These are phyloP conservation scores for Ophioninae sp. DNA, from an alignment of 2,888 invertebrate genomes.

Conservation along the genomic window DNA sequence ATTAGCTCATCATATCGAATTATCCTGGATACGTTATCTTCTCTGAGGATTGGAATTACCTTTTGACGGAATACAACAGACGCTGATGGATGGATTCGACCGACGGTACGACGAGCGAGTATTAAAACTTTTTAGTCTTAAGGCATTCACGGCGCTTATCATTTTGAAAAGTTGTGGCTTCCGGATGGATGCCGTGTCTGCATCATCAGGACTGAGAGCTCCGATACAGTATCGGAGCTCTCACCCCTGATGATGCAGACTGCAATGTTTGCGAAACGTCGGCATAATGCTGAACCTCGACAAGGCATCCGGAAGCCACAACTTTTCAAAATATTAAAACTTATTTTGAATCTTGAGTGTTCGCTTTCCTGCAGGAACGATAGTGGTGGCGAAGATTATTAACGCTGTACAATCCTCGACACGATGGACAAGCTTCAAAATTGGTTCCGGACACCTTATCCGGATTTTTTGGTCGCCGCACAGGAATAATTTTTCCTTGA, in stretches of 20 bases:
- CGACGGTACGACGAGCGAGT: slow-evolving; percentile 37
- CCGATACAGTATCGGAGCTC: background rate
- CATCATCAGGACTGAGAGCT: too few species aligned
- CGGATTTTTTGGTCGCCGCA: slow-evolving; percentile 58
- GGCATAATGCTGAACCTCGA: too few species aligned
- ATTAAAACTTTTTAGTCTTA: too few species aligned
- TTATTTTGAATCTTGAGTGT: slow-evolving; percentile 17
- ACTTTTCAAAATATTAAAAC: too few species aligned
- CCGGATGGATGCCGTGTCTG: too few species aligned
- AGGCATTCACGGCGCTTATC: too few species aligned
- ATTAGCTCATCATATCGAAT: slow-evolving; percentile 66
- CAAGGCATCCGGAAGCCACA: too few species aligned
- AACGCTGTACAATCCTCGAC: slow-evolving; percentile 63
- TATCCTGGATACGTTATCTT: slow-evolving; percentile 59
- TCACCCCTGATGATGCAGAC: background rate
- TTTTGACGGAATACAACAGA: slow-evolving; percentile 44
- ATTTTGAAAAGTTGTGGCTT: too few species aligned
- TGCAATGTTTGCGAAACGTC: too few species aligned
- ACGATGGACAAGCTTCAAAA: slow-evolving; percentile 60
- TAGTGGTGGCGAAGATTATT: slow-evolving; percentile 60
- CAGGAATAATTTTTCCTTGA: slow-evolving; percentile 63
- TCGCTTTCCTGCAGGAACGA: slow-evolving; percentile 1
- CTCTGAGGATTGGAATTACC: slow-evolving; percentile 63
- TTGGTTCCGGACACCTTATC: slow-evolving; percentile 47
- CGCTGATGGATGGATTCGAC: slow-evolving; percentile 57